Evolutionary conservation across 2,113 vertebrate species (phyloP).

Genomic region (Gambusia holbrooki): DNA sequence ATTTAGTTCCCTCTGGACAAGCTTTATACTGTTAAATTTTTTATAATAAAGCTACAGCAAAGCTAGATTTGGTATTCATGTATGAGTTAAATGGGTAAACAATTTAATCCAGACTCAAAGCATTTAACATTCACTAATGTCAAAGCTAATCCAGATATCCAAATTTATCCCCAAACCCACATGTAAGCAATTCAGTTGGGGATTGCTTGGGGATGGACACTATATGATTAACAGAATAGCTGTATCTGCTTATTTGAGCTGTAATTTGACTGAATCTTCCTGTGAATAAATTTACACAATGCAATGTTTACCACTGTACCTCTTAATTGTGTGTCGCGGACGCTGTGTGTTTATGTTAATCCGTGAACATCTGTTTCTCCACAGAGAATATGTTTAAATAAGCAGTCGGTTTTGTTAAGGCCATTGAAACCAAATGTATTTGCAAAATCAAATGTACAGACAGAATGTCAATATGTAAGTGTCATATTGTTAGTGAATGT

Average conservation of each 20-base stretch:
- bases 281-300: slow-evolving; percentile 39
- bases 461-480: too few relatives aligned
- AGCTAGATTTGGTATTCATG: slow-evolving; percentile 63
- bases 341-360: slow-evolving; percentile 9
- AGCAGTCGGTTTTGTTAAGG: background rate
- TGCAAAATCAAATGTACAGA: too few relatives aligned
- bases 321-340: slow-evolving; percentile 43
- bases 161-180: slow-evolving; percentile 70
- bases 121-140: slow-evolving; percentile 69
- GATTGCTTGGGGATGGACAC: slow-evolving; percentile 1
- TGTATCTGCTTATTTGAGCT: slow-evolving; percentile 44
- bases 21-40: slow-evolving; percentile 69
- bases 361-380: slow-evolving; percentile 25
- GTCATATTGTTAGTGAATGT: too few relatives aligned
- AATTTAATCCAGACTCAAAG: slow-evolving; percentile 68
- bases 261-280: slow-evolving; percentile 58
- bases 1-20: slow-evolving; percentile 50
- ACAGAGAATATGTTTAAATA: background rate
- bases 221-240: slow-evolving; percentile 44
- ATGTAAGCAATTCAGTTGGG: slow-evolving; percentile 66
- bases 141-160: slow-evolving; percentile 73
- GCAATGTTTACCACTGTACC: slow-evolving; percentile 47
- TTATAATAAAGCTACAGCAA: slow-evolving; percentile 29
- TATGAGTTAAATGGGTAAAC: slow-evolving; percentile 59
- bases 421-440: background rate